These are phyloP conservation scores for Oreotrochilus melanogaster DNA, from an alignment of 2,113 vertebrate genomes.

Conservation along the genomic window DNA sequence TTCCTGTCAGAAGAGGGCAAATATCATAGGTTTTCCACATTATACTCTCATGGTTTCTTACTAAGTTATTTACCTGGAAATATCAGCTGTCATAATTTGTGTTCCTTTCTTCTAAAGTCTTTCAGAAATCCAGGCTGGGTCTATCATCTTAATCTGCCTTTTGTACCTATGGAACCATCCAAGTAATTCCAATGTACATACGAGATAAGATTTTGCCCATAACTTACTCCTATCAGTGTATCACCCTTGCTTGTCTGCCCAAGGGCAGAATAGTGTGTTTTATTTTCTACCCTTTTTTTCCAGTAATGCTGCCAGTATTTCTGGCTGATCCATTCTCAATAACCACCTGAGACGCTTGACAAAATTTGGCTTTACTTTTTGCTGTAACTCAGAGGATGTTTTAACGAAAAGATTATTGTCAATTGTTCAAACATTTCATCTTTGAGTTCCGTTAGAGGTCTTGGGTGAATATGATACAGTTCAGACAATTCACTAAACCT, in stretches of 20 bases:
- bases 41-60: neutral
- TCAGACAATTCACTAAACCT: neutral
- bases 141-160: neutral
- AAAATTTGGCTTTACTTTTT: neutral
- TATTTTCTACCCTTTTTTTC: neutral
- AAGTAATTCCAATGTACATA: neutral
- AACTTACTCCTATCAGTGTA: neutral
- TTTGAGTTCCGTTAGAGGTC: neutral
- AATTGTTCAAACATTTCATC: neutral
- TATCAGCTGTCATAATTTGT: neutral
- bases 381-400: neutral
- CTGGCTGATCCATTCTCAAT: neutral
- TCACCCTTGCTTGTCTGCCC: neutral
- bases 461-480: neutral
- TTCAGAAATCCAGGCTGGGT: neutral
- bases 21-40: neutral
- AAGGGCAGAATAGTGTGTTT: neutral
- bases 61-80: neutral
- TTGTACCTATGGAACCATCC: neutral
- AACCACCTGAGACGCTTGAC: neutral
- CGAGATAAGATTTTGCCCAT: neutral
- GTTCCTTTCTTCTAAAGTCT: neutral
- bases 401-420: neutral
- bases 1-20: neutral
- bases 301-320: neutral